Evolutionary conservation across 2,113 vertebrate species (phyloP).

Genomic region (Onychorhynchus coronatus): DNA sequence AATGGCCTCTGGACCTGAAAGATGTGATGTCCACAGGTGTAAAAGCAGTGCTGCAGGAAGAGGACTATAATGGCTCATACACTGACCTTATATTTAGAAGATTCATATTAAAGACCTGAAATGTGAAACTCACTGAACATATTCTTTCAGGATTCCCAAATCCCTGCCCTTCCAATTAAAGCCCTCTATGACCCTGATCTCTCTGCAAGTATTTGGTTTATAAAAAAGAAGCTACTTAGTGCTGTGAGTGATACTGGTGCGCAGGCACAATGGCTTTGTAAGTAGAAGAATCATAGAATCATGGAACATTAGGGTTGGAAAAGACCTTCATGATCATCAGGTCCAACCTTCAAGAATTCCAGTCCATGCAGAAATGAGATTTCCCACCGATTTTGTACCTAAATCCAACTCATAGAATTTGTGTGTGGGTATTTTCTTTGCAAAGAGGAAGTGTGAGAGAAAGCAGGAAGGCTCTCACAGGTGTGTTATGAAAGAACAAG

Average conservation of each 20-base stretch:
- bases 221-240: not conserved
- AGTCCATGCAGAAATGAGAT: not conserved
- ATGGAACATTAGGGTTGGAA: not conserved
- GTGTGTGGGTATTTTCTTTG: not conserved
- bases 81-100: not conserved
- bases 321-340: not conserved
- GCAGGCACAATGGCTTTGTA: not conserved
- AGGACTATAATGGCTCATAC: accelerated
- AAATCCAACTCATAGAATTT: not conserved
- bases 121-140: not conserved
- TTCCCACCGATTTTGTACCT: not conserved
- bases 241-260: not conserved
- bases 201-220: not conserved
- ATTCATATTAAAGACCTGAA: not conserved
- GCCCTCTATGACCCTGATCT: not conserved
- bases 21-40: not conserved
- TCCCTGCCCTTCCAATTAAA: not conserved
- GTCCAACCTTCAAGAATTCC: not conserved
- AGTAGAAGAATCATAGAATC: not conserved
- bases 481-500: not conserved
- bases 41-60: not conserved
- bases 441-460: not conserved
- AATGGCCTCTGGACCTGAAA: not conserved
- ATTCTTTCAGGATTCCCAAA: not conserved
- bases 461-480: not conserved